A percentile compares a stretch with the other conserved stretches of the same genome.
phyloP scores from a whole-genome alignment of 2,797 vertebrate species.

The Microchirus variegatus region DNA sequence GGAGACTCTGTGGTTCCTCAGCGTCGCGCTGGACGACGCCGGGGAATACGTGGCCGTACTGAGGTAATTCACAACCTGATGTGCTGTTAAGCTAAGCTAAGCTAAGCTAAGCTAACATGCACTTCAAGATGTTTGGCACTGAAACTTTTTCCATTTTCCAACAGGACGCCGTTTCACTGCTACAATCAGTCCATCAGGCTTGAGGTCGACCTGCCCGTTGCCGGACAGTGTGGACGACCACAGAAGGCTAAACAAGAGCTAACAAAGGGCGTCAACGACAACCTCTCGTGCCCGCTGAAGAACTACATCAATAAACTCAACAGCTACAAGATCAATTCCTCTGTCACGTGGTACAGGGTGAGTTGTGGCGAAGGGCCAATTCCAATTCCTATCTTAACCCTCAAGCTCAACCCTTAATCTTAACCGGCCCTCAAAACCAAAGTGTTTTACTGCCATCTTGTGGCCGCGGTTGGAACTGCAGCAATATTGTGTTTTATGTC shows the following conservation, averaged over 20 bases:
- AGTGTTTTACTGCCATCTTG: no score
- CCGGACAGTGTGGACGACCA: conserved; percentile 75
- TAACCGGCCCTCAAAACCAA: no score
- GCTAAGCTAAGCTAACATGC: no score
- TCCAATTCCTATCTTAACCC: no score
- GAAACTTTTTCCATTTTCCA: not conserved
- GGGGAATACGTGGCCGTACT: conserved; percentile 66
- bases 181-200: conserved; percentile 67
- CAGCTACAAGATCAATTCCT: conserved; percentile 68
- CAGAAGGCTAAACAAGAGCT: conserved; percentile 62
- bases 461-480: no score
- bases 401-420: no score
- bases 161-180: conserved; percentile 81
- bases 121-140: no score
- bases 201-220: conserved; percentile 69
- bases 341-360: conserved; percentile 88
- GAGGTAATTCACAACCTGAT: no score
- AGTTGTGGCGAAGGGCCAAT: no score
- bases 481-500: no score
- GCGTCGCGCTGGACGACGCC: conserved; percentile 31
- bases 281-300: conserved; percentile 81
- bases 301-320: conserved; percentile 69
- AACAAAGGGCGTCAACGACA: conserved; percentile 36
- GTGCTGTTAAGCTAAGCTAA: no score
- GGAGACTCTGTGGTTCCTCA: conserved; percentile 71